phyloP scores from a whole-genome alignment of 1,140 invertebrate species.

The Eueides isabella region DNA sequence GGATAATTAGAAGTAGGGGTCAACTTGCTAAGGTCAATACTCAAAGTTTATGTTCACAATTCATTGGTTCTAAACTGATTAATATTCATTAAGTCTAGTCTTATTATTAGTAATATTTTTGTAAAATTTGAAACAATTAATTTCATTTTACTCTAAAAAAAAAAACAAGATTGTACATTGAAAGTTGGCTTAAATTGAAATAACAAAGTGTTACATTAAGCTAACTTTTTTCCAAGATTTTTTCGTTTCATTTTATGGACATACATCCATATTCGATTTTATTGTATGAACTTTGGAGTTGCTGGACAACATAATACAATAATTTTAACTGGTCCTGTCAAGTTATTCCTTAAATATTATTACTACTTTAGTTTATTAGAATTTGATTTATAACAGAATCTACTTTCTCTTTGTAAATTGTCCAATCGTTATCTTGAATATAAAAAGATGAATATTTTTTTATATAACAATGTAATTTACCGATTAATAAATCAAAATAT shows the following conservation, averaged over 20 bases:
- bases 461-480: neutral
- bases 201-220: neutral
- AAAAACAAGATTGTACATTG: neutral
- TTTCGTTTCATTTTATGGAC: neutral
- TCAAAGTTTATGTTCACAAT: neutral
- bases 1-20: neutral
- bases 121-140: neutral
- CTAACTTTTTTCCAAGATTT: neutral
- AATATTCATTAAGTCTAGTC: too few relatives aligned
- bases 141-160: neutral
- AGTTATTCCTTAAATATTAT: neutral
- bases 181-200: neutral
- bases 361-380: neutral
- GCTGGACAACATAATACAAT: neutral
- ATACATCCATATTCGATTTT: constrained; percentile 7
- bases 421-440: neutral
- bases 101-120: too few relatives aligned
- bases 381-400: neutral
- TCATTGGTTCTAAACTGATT: neutral
- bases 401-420: neutral
- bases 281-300: neutral
- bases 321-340: neutral
- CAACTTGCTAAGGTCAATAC: constrained; percentile 4
- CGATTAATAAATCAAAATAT: too few relatives aligned
- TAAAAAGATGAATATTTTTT: neutral